Evolutionary conservation across 2,797 vertebrate species (phyloP).

Genomic region (Poecilia gillii): DNA sequence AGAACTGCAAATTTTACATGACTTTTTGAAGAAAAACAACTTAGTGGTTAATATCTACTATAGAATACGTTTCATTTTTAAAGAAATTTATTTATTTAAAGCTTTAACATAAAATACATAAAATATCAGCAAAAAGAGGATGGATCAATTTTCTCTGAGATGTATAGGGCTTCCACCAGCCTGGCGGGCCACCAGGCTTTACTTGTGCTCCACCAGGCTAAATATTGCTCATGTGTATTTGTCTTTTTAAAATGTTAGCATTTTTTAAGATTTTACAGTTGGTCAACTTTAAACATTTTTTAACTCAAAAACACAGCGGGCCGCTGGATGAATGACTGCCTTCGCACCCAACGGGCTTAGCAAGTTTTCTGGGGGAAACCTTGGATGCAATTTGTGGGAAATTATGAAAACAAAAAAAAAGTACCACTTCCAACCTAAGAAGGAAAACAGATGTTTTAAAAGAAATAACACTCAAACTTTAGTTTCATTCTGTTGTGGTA

Average conservation of each 20-base stretch:
- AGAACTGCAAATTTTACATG: not conserved
- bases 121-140: not conserved
- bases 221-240: too few relatives aligned
- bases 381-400: not conserved
- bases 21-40: not conserved
- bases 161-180: too few relatives aligned
- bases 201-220: too few relatives aligned
- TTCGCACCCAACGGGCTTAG: rapidly evolving
- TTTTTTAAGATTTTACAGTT: too few relatives aligned
- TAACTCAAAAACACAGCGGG: too few relatives aligned
- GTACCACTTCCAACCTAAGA: not conserved
- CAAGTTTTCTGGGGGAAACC: too few relatives aligned
- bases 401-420: not conserved
- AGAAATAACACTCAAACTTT: not conserved
- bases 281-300: too few relatives aligned
- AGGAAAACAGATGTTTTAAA: not conserved
- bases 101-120: not conserved
- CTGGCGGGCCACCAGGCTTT: too few relatives aligned
- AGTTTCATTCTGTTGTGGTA: not conserved
- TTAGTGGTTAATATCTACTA: not conserved
- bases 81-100: not conserved
- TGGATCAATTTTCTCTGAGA: not conserved
- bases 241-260: too few relatives aligned
- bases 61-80: not conserved
- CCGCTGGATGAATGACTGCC: too few relatives aligned